Evolutionary conservation across 2,797 vertebrate genomes (phyloP).

Genomic region (Chlorospingus flavigularis): DNA sequence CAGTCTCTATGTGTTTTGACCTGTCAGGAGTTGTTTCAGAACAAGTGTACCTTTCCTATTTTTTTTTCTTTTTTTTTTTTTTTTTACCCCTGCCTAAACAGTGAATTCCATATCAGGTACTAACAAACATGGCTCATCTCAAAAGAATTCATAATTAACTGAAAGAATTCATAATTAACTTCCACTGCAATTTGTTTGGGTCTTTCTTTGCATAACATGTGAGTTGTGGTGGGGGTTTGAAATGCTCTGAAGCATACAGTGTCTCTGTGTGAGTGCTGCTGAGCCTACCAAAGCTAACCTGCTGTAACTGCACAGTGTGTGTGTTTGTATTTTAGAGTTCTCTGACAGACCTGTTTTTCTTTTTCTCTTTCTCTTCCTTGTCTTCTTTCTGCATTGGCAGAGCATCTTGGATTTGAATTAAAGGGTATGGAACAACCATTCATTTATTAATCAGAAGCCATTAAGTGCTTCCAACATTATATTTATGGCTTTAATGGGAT

Average conservation of each 20-base stretch:
- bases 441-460: conserved; percentile 83
- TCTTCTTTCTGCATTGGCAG: conserved; percentile 90
- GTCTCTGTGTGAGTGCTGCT: conserved; percentile 41
- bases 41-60: background rate
- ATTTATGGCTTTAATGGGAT: conserved; percentile 79
- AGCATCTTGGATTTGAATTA: conserved; percentile 99
- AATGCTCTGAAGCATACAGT: conserved; percentile 15
- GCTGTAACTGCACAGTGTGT: conserved; percentile 74
- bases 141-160: conserved; percentile 65
- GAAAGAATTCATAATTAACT: conserved; percentile 56
- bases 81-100: background rate
- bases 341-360: conserved; percentile 87
- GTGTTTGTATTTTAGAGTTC: conserved; percentile 77
- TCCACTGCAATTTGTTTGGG: conserved; percentile 46
- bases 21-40: conserved; percentile 41
- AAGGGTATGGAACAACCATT: conserved; percentile 95
- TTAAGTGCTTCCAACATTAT: conserved; percentile 76
- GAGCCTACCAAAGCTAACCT: conserved; percentile 42
- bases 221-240: conserved; percentile 22
- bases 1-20: conserved; percentile 13
- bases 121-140: conserved; percentile 71
- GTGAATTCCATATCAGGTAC: conserved; percentile 65
- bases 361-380: conserved; percentile 77
- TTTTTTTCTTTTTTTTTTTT: background rate
- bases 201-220: conserved; percentile 20